A percentile compares a stretch with the other conserved stretches of the same genome.
Conservation (phyloP, 2,113 vertebrate species). For the Pogonocichla stellata region DNA sequence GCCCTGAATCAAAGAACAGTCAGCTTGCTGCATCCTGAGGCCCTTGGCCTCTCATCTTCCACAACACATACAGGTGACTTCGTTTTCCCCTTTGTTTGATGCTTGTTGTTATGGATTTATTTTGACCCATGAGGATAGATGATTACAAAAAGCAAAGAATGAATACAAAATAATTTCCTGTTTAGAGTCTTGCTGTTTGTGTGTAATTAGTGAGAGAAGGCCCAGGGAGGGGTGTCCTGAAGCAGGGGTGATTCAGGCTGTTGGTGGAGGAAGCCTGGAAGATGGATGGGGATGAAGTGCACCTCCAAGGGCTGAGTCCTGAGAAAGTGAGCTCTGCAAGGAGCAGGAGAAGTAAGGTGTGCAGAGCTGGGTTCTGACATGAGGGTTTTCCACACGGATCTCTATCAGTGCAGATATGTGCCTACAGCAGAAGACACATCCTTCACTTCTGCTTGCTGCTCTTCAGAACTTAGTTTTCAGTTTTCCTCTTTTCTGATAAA, state of each 20-base stretch:
- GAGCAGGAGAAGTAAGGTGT: background rate
- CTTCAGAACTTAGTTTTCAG: background rate
- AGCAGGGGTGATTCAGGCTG: background rate
- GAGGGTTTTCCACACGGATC: background rate
- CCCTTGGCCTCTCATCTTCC: background rate
- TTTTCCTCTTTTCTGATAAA: background rate
- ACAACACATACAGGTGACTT: background rate
- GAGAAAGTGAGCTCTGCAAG: background rate
- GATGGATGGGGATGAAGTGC: background rate
- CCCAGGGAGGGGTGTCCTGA: background rate
- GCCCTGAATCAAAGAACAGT: background rate
- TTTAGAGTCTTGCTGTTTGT: background rate
- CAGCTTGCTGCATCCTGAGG: background rate
- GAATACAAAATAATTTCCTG: conserved; percentile 20
- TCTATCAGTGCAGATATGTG: background rate
- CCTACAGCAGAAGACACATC: background rate
- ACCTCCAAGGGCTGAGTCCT: background rate
- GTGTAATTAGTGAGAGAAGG: background rate
- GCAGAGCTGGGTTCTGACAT: background rate
- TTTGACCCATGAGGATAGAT: conserved; percentile 26
- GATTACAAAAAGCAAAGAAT: background rate
- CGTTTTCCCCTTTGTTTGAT: conserved; percentile 12
- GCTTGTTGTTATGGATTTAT: conserved; percentile 4
- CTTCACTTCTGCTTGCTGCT: background rate
- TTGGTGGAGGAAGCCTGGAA: background rate